A percentile compares a stretch with the other conserved stretches of the same genome.
These are phyloP conservation scores for Amiota mariae DNA, from an alignment of 2,888 invertebrate genomes.

Conservation along the genomic window DNA sequence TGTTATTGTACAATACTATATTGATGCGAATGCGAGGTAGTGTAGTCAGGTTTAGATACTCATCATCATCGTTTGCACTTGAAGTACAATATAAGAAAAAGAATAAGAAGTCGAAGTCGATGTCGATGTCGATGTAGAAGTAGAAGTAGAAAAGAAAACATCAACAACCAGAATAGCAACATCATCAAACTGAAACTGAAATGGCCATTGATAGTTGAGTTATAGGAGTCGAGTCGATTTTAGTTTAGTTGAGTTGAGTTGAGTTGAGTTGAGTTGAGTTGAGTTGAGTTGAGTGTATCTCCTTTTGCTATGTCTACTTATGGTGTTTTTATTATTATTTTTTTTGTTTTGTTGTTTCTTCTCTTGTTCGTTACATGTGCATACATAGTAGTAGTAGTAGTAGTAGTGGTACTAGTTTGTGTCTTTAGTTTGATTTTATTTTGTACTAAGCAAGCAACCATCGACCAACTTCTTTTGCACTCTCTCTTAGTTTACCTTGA, in stretches of 20 bases:
- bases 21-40: too few relatives aligned
- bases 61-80: slow-evolving; percentile 8
- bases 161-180: slow-evolving; percentile 12
- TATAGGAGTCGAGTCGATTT: not conserved
- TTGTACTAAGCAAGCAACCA: too few relatives aligned
- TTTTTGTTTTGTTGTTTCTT: not conserved
- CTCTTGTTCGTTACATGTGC: too few relatives aligned
- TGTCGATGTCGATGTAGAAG: not conserved
- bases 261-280: too few relatives aligned
- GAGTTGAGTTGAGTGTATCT: not conserved
- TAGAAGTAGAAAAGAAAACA: not conserved
- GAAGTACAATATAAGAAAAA: slow-evolving; percentile 1
- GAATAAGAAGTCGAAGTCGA: not conserved
- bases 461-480: too few relatives aligned
- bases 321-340: not conserved
- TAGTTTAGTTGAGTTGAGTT: too few relatives aligned
- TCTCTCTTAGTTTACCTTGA: too few relatives aligned
- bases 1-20: not conserved
- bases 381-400: too few relatives aligned
- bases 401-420: too few relatives aligned
- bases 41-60: too few relatives aligned
- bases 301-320: not conserved
- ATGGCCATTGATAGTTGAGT: slow-evolving; percentile 16
- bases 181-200: slow-evolving; percentile 8
- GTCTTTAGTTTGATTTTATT: too few relatives aligned